Evolutionary conservation across 23 tunicate genomes (phyloP).

Genomic region (Diplosoma virens): DNA sequence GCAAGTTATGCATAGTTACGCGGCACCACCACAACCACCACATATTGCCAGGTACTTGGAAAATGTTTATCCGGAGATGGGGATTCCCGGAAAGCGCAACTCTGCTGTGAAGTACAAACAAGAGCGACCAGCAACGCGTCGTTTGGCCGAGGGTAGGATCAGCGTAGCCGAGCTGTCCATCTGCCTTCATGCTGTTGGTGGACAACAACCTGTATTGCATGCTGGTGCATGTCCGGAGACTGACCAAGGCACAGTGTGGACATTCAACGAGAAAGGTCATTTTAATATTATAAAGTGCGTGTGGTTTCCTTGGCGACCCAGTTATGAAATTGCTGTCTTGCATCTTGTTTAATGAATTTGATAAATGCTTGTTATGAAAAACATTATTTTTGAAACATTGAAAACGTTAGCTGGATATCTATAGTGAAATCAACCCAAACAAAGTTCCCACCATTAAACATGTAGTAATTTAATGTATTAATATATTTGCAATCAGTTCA

Average conservation of each 20-base stretch:
- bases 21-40: too few species aligned
- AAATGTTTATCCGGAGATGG: conserved; percentile 70
- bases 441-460: too few species aligned
- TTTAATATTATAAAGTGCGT: neutral
- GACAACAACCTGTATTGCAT: conserved; percentile 20
- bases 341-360: too few species aligned
- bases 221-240: conserved; percentile 27
- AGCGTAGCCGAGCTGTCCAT: conserved; percentile 50
- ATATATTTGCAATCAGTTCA: too few species aligned
- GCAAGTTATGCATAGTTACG: too few species aligned
- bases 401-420: too few species aligned
- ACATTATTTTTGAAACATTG: too few species aligned
- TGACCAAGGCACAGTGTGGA: conserved; percentile 4
- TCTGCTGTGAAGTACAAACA: conserved; percentile 28
- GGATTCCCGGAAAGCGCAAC: conserved; percentile 48
- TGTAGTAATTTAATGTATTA: too few species aligned
- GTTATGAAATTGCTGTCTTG: too few species aligned
- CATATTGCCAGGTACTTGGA: conserved; percentile 85
- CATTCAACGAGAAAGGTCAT: conserved; percentile 26
- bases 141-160: conserved; percentile 36
- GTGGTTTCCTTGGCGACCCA: neutral
- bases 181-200: conserved; percentile 41
- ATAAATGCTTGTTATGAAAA: too few species aligned
- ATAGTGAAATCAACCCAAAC: too few species aligned
- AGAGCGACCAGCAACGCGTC: neutral